Conservation (phyloP, 2,888 invertebrate genomes). For the Hemistola chrysoprasaria region DNA sequence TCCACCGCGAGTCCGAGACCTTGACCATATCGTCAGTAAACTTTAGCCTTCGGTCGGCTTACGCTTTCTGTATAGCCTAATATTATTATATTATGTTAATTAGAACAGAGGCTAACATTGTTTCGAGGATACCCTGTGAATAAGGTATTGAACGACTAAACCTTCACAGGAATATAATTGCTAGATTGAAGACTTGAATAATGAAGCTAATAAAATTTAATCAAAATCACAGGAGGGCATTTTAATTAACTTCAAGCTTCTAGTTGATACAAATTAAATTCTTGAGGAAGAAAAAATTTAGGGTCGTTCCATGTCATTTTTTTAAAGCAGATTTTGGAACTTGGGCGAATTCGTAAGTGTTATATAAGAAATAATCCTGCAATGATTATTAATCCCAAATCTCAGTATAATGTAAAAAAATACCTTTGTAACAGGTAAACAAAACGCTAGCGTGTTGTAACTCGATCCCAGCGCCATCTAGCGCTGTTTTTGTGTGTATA, state of each 20-base stretch:
- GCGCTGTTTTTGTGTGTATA: too few relatives aligned
- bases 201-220: constrained; percentile 39
- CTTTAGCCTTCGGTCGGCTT: too few relatives aligned
- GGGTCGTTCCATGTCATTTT: constrained; percentile 14
- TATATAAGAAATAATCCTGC: background rate
- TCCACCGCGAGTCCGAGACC: too few relatives aligned
- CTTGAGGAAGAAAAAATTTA: constrained; percentile 16
- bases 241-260: constrained; percentile 31
- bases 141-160: constrained; percentile 13
- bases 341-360: constrained; percentile 4
- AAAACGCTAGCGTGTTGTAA: too few relatives aligned
- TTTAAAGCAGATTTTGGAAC: constrained; percentile 4
- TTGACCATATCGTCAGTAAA: too few relatives aligned
- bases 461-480: too few relatives aligned
- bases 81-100: too few relatives aligned
- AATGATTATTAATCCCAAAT: too few relatives aligned
- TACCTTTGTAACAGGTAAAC: too few relatives aligned
- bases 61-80: too few relatives aligned
- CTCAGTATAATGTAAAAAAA: too few relatives aligned
- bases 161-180: constrained; percentile 10
- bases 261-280: constrained; percentile 13
- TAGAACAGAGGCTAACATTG: background rate
- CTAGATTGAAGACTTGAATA: constrained; percentile 21
- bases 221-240: constrained; percentile 36
- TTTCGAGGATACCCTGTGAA: constrained; percentile 6